These are phyloP conservation scores for Crenichthys baileyi DNA, from an alignment of 2,797 vertebrate species.

Conservation along the genomic window DNA sequence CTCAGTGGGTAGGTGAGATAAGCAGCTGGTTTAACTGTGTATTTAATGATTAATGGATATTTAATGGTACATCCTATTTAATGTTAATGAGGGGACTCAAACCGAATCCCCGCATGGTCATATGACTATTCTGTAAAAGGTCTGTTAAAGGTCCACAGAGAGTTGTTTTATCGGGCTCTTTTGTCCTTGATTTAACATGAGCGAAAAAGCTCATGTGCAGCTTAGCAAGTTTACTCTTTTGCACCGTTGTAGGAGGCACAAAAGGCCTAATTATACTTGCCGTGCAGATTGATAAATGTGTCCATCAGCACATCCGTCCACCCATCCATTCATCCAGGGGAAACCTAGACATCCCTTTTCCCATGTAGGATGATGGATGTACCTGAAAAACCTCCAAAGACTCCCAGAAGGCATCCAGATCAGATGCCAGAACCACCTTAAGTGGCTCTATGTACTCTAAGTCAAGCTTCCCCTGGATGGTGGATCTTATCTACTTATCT, in stretches of 20 bases:
- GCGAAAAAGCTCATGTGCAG: background rate
- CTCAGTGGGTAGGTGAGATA: slow-evolving; percentile 22
- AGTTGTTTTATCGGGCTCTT: slow-evolving; percentile 1
- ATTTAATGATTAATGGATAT: slow-evolving; percentile 26
- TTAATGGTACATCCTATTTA: slow-evolving; percentile 18
- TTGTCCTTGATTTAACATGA: background rate
- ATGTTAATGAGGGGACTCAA: slow-evolving; percentile 19
- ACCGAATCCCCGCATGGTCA: slow-evolving; percentile 3
- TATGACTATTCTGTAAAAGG: background rate
- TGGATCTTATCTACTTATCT: background rate
- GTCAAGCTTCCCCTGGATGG: background rate
- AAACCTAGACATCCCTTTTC: background rate
- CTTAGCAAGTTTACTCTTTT: background rate
- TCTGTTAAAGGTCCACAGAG: background rate
- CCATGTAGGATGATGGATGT: background rate
- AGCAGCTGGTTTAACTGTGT: slow-evolving; percentile 23
- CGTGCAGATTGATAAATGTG: too few species aligned
- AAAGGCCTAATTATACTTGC: background rate
- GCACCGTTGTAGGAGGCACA: background rate
- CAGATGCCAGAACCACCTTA: background rate
- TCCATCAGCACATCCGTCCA: background rate
- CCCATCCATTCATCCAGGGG: background rate
- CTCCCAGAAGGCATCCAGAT: background rate
- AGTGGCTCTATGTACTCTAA: background rate
- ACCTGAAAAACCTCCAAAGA: background rate